Evolutionary conservation across 64 coral and sea anemone genomes (phyloP), one percentile per base, ranked within the genome.

Genomic region (Cladopsammia gracilis): DNA sequence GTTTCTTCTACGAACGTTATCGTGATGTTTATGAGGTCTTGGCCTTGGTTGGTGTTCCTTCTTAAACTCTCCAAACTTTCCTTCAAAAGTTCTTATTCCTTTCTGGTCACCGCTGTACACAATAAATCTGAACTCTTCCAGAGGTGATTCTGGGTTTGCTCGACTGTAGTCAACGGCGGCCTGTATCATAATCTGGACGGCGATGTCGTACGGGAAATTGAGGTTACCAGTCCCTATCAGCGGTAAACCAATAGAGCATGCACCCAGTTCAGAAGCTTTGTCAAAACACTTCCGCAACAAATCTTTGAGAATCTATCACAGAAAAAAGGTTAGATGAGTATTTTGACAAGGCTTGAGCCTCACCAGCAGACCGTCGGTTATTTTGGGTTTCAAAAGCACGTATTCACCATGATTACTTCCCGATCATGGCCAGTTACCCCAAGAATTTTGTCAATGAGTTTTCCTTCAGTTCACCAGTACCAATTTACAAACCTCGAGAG

Each of bases 241-340:
- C 15, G 80, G 80, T 68, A 68, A 5, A 12, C 61, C 80, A 62
- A 84, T 84, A 5, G 80, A 67, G 8, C 80, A 67, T 8, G 61
- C 80, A 7, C 80, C 80, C 19, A 84, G 16, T 25, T 67, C 60
- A 10, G 80, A 84, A 22, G 80, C 80, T 23, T 26, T 84, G 62
- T 84, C 80, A 84, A 84, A 84, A 25, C 80, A 84, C 62, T 84
- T 84, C 5, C 60, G 16, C 44, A 84, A 24, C 62, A 84, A n/a
- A 25, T 84, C 58, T 5, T 16, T 48, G 4, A 84, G 80, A 84
- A 67, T 48, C 80, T 84, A 26, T 43, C 16, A 5, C 4, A 4
- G n/a, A 50, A 84, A 4, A 84, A 25, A 25, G 10, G 19, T 45
- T 1, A 57, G 0, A 64, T 64, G 13, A 64, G 19, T 4, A 10